Evolutionary conservation across 2,797 vertebrate genomes (phyloP), one percentile per base, ranked within the genome.

Genomic region (Lacerta bilineata): DNA sequence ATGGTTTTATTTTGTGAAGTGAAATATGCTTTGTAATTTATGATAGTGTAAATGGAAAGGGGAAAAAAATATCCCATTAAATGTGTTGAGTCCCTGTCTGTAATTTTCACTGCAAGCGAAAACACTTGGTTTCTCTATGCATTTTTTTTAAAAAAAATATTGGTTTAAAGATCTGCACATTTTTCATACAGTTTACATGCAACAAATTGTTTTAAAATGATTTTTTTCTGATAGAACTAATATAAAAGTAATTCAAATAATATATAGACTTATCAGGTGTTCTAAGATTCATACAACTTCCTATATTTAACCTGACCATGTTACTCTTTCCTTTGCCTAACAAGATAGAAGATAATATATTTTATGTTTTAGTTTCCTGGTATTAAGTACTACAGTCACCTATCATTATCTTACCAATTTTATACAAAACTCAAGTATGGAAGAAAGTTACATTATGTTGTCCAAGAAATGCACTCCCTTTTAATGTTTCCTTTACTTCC

Each of bases 1-100:
- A 97, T 97, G 95, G 96, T 97, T 97, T 97, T 97, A 97, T 97
- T 97, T 97, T 97, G 97, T 97, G 96, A 97, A 97, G 97, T 97
- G 96, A 96, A 95, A 94, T 93, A 96, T 96, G 96, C 96, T 97
- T 97, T 97, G 97, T 97, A 97, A 97, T 96, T 97, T 97, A 97
- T 96, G 95, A 96, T 95, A 89, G 94, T 96, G 96, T 97, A 96
- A 96, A 97, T 95, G 95, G 96, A 97, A 97, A 93, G 94, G 95
- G 50, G 33, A 41, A 43, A 5, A 29, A 29, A 95, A 95, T 18
- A 96, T 93, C 89, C 91, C 94, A 96, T 97, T 97, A 97, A 96
- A 96, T 95, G 95, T 97, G 96, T 96, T 96, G 91, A 96, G 94
- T 95, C 91, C 95, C 91, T 92, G 95, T 95, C 94, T 95, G 86